phyloP scores from a whole-genome alignment of 1,140 invertebrate species.

The Papilio machaon region DNA sequence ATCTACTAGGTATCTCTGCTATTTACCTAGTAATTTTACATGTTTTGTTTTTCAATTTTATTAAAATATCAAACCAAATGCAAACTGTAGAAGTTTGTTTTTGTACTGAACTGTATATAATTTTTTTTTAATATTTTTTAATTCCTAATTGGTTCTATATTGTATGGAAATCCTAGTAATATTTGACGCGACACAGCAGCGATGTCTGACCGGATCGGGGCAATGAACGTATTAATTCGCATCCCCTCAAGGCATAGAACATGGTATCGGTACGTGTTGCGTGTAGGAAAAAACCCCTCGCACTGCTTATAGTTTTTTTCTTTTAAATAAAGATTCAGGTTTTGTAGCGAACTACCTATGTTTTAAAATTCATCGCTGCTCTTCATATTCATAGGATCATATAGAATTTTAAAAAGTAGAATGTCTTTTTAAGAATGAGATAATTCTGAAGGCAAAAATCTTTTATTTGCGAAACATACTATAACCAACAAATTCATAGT shows the following conservation, averaged over 20 bases:
- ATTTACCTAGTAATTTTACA: too few species aligned
- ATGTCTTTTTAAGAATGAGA: too few species aligned
- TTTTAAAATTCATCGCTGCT: background rate
- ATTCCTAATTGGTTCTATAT: background rate
- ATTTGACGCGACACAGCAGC: slow-evolving; percentile 38
- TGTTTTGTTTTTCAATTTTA: too few species aligned
- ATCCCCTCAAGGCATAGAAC: slow-evolving; percentile 45
- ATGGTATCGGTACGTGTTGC: slow-evolving; percentile 21
- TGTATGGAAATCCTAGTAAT: slow-evolving; percentile 13
- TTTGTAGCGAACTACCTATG: background rate
- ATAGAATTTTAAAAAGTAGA: background rate
- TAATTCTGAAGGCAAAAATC: too few species aligned
- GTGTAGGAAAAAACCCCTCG: slow-evolving; percentile 26
- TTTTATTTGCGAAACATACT: too few species aligned
- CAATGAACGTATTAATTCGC: slow-evolving; percentile 70
- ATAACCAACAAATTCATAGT: too few species aligned
- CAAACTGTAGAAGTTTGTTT: too few species aligned
- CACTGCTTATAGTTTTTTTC: background rate
- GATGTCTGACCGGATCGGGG: slow-evolving; percentile 45
- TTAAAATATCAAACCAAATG: too few species aligned
- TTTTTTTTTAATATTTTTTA: too few species aligned
- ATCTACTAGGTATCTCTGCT: too few species aligned
- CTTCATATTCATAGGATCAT: background rate
- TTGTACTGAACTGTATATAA: too few species aligned
- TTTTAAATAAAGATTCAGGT: background rate